Evolutionary conservation across 2,888 invertebrate species (phyloP).

Genomic region (Apotomis capreana): DNA sequence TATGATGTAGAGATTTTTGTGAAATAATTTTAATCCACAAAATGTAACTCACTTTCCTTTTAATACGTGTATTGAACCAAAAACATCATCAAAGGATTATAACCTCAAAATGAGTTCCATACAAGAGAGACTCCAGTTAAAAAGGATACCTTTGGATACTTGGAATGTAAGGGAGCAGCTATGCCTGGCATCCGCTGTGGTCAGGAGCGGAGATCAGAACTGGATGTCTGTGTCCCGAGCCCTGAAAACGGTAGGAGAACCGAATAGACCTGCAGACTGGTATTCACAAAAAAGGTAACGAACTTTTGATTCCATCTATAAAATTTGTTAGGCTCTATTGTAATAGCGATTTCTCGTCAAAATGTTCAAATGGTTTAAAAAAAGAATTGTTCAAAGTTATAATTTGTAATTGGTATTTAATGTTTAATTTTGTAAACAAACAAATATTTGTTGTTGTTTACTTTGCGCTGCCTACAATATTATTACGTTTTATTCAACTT

Average conservation of each 20-base stretch:
- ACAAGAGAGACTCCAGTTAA: slow-evolving; percentile 81
- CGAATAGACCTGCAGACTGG: slow-evolving; percentile 91
- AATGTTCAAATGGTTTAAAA: too few relatives aligned
- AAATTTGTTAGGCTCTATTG: background rate
- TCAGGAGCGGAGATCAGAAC: slow-evolving; percentile 94
- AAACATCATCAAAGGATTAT: slow-evolving; percentile 37
- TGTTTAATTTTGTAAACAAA: too few relatives aligned
- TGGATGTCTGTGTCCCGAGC: slow-evolving; percentile 95
- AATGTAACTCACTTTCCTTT: background rate
- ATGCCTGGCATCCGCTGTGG: slow-evolving; percentile 92
- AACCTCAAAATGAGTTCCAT: slow-evolving; percentile 71
- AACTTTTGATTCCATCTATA: background rate
- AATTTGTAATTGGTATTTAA: too few relatives aligned
- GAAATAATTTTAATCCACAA: background rate
- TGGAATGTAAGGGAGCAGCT: slow-evolving; percentile 94
- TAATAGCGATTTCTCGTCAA: background rate
- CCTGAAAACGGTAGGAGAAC: slow-evolving; percentile 89
- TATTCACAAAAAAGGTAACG: slow-evolving; percentile 88
- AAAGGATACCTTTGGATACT: slow-evolving; percentile 89
- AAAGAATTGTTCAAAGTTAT: too few relatives aligned
- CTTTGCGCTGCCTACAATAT: too few relatives aligned
- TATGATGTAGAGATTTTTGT: background rate
- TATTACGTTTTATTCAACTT: too few relatives aligned
- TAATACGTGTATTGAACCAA: slow-evolving; percentile 1
- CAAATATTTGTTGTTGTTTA: background rate